phyloP scores from a whole-genome alignment of 2,113 vertebrate species.

The Ginglymostoma cirratum region DNA sequence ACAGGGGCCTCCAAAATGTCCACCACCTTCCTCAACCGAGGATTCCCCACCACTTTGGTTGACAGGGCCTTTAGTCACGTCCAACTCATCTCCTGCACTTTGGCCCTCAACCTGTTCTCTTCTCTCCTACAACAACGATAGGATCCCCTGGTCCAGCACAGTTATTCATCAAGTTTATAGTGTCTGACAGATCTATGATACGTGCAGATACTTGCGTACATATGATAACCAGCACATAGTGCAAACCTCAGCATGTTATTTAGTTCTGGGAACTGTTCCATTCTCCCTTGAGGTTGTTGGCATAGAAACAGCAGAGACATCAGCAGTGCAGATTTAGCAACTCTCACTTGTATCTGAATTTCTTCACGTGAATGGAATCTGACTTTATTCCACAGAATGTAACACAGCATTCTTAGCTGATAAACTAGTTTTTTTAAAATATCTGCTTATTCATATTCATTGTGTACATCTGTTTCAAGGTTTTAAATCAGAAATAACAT shows the following conservation, averaged over 20 bases:
- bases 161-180: too few species aligned
- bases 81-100: too few species aligned
- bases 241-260: not conserved
- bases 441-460: not conserved
- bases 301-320: not conserved
- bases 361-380: not conserved
- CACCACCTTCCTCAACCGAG: too few species aligned
- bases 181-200: not conserved
- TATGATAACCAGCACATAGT: not conserved
- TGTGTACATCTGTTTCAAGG: not conserved
- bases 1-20: too few species aligned
- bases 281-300: not conserved
- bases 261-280: constrained; percentile 18
- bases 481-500: not conserved
- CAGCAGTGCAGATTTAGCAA: not conserved
- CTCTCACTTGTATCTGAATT: not conserved
- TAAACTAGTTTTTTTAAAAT: not conserved
- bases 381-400: not conserved
- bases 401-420: not conserved
- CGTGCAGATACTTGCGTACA: not conserved
- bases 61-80: too few species aligned
- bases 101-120: too few species aligned
- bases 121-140: too few species aligned
- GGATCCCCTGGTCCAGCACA: too few species aligned
- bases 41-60: too few species aligned